Conservation (phyloP, 2,113 vertebrate genomes). For the Daboia siamensis region DNA sequence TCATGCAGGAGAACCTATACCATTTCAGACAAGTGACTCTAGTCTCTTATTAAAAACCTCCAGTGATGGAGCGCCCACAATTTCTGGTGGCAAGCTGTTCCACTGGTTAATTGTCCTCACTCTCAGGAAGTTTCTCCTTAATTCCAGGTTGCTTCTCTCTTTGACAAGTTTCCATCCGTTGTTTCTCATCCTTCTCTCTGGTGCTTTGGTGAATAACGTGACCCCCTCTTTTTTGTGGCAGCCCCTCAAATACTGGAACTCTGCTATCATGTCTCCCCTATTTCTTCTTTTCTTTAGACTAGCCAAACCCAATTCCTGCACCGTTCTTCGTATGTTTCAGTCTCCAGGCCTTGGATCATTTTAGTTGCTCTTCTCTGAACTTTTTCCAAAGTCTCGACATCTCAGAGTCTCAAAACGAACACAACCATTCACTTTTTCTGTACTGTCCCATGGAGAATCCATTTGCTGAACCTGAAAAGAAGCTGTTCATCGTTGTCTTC, state of each 20-base stretch:
- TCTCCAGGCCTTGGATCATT: too few relatives aligned
- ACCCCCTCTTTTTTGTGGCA: not conserved
- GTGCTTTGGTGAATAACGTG: not conserved
- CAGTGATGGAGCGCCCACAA: too few relatives aligned
- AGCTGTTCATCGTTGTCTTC: not conserved
- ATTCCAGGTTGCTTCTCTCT: not conserved
- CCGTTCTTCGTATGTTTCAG: too few relatives aligned
- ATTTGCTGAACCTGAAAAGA: not conserved
- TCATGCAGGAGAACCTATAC: not conserved
- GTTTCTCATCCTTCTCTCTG: not conserved
- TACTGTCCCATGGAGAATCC: too few relatives aligned
- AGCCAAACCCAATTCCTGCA: not conserved
- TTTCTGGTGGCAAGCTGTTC: not conserved
- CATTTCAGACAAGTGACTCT: too few relatives aligned
- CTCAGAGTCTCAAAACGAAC: too few relatives aligned
- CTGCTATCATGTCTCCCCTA: not conserved
- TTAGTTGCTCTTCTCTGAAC: too few relatives aligned
- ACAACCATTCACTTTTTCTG: not conserved
- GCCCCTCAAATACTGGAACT: not conserved
- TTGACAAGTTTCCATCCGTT: fast-evolving
- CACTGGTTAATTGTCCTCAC: not conserved
- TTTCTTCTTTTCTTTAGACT: not conserved
- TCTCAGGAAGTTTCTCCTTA: not conserved
- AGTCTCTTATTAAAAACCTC: too few relatives aligned
- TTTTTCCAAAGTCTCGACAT: too few relatives aligned